Evolutionary conservation across 2,113 vertebrate genomes (phyloP).

Genomic region (Apus apus): DNA sequence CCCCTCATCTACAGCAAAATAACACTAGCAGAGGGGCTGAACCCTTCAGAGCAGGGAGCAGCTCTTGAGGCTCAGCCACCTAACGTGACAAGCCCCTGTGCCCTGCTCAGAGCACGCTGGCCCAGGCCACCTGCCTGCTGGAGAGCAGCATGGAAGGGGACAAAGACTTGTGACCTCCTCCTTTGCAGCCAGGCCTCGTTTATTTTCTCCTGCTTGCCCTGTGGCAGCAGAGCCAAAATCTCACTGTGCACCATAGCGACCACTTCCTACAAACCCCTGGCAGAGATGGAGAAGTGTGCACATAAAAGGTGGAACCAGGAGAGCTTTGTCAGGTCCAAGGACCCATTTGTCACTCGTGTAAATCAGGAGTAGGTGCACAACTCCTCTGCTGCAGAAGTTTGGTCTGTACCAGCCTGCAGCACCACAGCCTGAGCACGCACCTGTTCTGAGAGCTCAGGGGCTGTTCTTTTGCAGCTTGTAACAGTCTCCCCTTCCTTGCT

Average conservation of each 20-base stretch:
- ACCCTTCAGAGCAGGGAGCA: not conserved
- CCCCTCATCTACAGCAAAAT: not conserved
- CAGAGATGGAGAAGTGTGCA: not conserved
- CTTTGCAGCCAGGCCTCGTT: not conserved
- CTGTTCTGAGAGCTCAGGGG: not conserved
- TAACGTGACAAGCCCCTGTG: not conserved
- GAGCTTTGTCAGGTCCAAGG: not conserved
- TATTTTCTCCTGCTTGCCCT: not conserved
- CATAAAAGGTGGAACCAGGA: not conserved
- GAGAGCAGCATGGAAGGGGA: not conserved
- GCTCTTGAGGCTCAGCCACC: not conserved
- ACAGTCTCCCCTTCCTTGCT: not conserved
- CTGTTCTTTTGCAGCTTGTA: not conserved
- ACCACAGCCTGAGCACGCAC: no score
- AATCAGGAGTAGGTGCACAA: fast-evolving
- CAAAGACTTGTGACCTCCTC: not conserved
- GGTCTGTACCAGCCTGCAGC: not conserved
- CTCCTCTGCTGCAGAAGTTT: not conserved
- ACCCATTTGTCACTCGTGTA: not conserved
- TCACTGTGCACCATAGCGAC: fast-evolving
- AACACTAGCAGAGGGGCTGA: not conserved
- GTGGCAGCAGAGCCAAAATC: not conserved
- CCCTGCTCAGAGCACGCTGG: not conserved
- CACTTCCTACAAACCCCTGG: fast-evolving
- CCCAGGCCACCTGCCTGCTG: not conserved